phyloP scores from a whole-genome alignment of 2,888 invertebrate species.

The Agapostemon virescens region DNA sequence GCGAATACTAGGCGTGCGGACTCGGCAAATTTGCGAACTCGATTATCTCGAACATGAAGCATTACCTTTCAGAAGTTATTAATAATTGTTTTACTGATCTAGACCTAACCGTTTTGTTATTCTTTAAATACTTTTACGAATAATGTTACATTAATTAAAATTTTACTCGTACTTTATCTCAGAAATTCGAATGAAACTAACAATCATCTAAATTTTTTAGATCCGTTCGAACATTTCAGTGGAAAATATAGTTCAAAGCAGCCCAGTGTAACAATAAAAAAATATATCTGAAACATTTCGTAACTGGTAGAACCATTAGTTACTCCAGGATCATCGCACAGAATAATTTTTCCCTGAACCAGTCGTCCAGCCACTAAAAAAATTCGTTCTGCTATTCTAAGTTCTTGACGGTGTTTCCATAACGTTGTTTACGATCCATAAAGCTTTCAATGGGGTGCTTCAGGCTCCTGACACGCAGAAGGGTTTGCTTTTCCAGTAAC shows the following conservation, averaged over 20 bases:
- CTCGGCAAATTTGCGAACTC: not conserved
- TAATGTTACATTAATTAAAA: too few relatives aligned
- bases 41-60: not conserved
- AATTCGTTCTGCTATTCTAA: conserved; percentile 21
- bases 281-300: not conserved
- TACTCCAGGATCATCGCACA: not conserved
- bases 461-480: conserved; percentile 37
- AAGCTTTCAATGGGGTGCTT: conserved; percentile 45
- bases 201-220: not conserved
- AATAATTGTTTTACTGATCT: too few relatives aligned
- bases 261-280: not conserved
- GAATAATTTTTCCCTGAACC: not conserved
- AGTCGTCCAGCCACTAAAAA: conserved; percentile 4
- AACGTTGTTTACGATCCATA: conserved; percentile 63
- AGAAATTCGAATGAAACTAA: not conserved
- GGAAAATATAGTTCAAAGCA: not conserved
- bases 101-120: too few relatives aligned
- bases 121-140: not conserved
- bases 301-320: not conserved
- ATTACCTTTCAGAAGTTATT: too few relatives aligned
- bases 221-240: not conserved
- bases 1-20: not conserved
- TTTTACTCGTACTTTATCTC: too few relatives aligned
- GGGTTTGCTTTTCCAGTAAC: conserved; percentile 34
- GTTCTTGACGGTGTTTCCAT: conserved; percentile 14